Conservation (phyloP, 2,888 invertebrate genomes). For the Melanargia galathea region DNA sequence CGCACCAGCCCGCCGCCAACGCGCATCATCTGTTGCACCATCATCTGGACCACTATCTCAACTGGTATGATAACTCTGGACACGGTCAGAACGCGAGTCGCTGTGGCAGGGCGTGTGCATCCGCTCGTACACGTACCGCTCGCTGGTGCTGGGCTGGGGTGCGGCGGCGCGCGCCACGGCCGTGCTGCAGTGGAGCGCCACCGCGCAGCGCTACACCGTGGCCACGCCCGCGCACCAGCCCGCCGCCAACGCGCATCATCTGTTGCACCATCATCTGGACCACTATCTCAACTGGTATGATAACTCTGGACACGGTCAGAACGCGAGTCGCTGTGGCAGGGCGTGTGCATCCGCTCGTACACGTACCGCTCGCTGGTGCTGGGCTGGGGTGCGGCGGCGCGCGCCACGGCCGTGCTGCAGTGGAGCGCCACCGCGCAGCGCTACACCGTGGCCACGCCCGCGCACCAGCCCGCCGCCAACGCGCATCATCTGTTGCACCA, state of each 20-base stretch:
- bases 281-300: slow-evolving; percentile 84
- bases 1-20: slow-evolving; percentile 90
- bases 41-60: slow-evolving; percentile 92
- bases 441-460: slow-evolving; percentile 90
- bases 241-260: slow-evolving; percentile 93
- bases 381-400: too few species aligned
- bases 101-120: slow-evolving; percentile 85
- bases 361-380: too few species aligned
- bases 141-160: slow-evolving; percentile 94
- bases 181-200: slow-evolving; percentile 90
- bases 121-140: slow-evolving; percentile 96
- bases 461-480: slow-evolving; percentile 90
- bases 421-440: slow-evolving; percentile 90
- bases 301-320: too few species aligned
- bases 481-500: slow-evolving; percentile 94
- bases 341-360: too few species aligned
- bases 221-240: slow-evolving; percentile 90
- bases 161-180: slow-evolving; percentile 92
- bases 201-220: slow-evolving; percentile 89
- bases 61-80: slow-evolving; percentile 14
- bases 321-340: too few species aligned
- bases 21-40: slow-evolving; percentile 94
- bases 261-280: slow-evolving; percentile 94
- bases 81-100: slow-evolving; percentile 76
- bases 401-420: slow-evolving; percentile 91